Evolutionary conservation across 2,113 vertebrate genomes (phyloP).

Genomic region (Ovis aries): ARS-UI_Ramb_v3.0 NC_056060.1:16624501-16625000

Average conservation of each 20-base stretch:
- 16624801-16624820: not conserved
- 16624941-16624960: not conserved
- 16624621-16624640: not conserved
- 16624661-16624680: not conserved
- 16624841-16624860: not conserved
- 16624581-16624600: not conserved
- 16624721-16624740: not conserved
- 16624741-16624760: slow-evolving; percentile 25
- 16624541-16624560: not conserved
- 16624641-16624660: not conserved
- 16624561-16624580: not conserved
- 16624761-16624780: not conserved
- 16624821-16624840: slow-evolving; percentile 1
- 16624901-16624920: not conserved
- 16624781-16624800: not conserved
- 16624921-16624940: not conserved
- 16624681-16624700: not conserved
- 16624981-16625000: slow-evolving; percentile 35
- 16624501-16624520: not conserved
- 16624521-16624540: not conserved
- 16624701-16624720: not conserved
- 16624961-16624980: slow-evolving; percentile 24
- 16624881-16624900: not conserved
- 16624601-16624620: not conserved
- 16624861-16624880: not conserved